These are phyloP conservation scores for Dolichotis patagonum DNA, from an alignment of 2,113 vertebrate species.

Conservation along the genomic window DNA sequence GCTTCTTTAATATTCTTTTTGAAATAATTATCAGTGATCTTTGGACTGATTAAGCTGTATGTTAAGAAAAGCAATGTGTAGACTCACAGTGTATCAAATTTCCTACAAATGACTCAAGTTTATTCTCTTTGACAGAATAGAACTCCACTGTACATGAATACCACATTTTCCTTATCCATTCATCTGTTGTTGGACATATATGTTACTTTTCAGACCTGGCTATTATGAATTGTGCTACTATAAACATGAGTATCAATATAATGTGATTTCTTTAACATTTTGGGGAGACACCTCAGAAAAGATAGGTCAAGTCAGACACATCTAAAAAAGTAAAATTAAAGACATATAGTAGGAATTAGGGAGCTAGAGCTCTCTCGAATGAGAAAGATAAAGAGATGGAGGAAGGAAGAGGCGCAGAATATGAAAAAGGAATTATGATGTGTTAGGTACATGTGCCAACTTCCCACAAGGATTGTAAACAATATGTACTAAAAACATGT, in stretches of 20 bases:
- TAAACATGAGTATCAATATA: background rate
- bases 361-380: background rate
- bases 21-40: background rate
- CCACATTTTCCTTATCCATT: background rate
- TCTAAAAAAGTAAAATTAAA: background rate
- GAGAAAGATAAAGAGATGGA: background rate
- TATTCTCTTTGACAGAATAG: background rate
- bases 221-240: background rate
- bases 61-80: background rate
- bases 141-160: background rate
- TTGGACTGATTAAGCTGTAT: background rate
- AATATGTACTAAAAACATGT: background rate
- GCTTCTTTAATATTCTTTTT: constrained; percentile 47
- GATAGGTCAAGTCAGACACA: background rate
- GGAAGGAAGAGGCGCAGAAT: background rate
- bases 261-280: background rate
- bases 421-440: background rate
- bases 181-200: background rate
- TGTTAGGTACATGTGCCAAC: background rate
- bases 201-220: background rate
- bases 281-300: background rate
- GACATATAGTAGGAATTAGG: background rate
- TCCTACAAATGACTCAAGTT: background rate
- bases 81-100: background rate
- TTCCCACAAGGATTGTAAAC: background rate